Conservation (phyloP, 2,113 vertebrate species). For the Corvus cornix region DNA sequence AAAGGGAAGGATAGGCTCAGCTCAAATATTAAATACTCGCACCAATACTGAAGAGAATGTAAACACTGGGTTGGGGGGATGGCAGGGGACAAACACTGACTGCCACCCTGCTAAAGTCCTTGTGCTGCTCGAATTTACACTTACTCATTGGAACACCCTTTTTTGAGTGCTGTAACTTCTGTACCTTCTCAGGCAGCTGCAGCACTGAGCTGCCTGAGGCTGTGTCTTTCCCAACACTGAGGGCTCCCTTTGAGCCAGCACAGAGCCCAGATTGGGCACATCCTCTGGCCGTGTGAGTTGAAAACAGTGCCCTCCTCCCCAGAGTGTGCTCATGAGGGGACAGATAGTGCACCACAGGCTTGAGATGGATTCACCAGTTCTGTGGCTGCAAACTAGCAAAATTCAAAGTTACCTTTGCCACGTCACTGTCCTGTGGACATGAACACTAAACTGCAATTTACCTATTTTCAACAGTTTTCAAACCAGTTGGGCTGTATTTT, state of each 20-base stretch:
- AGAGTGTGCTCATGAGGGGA: background rate
- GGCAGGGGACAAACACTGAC: background rate
- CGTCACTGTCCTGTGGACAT: background rate
- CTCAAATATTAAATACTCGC: background rate
- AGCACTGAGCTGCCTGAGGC: background rate
- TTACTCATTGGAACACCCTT: background rate
- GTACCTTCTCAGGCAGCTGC: background rate
- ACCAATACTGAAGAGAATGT: background rate
- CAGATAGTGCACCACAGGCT: background rate
- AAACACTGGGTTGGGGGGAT: background rate
- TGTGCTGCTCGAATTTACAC: background rate
- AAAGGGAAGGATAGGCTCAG: background rate
- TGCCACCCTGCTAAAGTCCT: background rate
- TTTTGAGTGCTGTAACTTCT: background rate
- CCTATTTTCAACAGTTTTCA: background rate
- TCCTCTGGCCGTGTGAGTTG: background rate
- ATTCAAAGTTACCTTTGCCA: background rate
- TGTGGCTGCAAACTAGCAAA: background rate
- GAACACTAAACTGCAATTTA: background rate
- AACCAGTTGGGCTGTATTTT: background rate
- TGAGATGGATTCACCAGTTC: background rate
- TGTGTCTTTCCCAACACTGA: background rate
- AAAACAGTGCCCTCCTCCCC: background rate
- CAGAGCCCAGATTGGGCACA: background rate
- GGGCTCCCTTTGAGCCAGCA: background rate